Evolutionary conservation across 2,888 invertebrate species (phyloP).

Genomic region (Epiblema foenella): DNA sequence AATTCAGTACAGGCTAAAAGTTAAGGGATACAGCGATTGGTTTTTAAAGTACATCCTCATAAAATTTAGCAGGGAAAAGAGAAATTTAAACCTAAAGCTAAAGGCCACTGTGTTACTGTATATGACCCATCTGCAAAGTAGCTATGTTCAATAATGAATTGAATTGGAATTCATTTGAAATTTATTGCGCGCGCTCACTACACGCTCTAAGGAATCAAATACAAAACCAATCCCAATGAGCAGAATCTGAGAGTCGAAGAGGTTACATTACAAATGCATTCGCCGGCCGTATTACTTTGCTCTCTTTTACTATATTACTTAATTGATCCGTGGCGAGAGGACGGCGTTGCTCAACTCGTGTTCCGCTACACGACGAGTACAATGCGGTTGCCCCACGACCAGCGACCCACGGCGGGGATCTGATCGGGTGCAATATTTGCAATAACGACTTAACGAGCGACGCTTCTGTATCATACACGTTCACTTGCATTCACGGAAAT

Average conservation of each 20-base stretch:
- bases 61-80: too few species aligned
- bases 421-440: background rate
- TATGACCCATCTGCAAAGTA: too few species aligned
- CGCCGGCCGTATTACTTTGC: background rate
- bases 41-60: too few species aligned
- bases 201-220: background rate
- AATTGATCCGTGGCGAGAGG: conserved; percentile 1
- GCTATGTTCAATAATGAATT: background rate
- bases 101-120: too few species aligned
- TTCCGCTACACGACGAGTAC: background rate
- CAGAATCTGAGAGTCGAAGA: background rate
- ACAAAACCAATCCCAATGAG: background rate
- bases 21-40: too few species aligned
- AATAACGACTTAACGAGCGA: background rate
- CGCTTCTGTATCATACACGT: background rate
- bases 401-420: background rate
- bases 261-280: background rate
- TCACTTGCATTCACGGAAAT: background rate
- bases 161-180: background rate
- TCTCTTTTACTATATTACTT: background rate
- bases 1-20: too few species aligned
- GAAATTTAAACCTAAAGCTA: too few species aligned
- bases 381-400: background rate
- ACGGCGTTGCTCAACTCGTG: background rate
- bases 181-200: background rate